These are phyloP conservation scores for Aphaenogaster rudis DNA, from an alignment of 1,140 invertebrate species.

Conservation along the genomic window DNA sequence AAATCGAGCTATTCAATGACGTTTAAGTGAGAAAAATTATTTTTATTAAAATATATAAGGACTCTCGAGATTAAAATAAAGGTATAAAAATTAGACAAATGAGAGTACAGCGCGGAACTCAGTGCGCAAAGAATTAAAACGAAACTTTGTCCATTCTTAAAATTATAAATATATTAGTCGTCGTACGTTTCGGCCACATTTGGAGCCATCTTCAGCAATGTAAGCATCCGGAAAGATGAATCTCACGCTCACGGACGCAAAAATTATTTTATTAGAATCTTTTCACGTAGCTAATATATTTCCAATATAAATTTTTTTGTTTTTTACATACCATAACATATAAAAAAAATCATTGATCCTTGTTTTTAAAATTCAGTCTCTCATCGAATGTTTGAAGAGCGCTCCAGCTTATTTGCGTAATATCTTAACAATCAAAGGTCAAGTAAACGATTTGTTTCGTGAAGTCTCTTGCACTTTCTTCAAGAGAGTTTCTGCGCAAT, in stretches of 20 bases:
- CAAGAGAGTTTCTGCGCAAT: not conserved
- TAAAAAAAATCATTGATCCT: slow-evolving; percentile 1
- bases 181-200: too few relatives aligned
- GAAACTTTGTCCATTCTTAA: too few relatives aligned
- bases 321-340: not conserved
- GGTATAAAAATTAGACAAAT: too few relatives aligned
- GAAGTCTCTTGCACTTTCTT: not conserved
- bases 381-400: not conserved
- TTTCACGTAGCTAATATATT: not conserved
- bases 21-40: slow-evolving; percentile 15
- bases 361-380: not conserved
- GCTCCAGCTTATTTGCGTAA: not conserved
- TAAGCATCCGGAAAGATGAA: too few relatives aligned
- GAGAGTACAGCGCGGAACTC: too few relatives aligned
- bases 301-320: slow-evolving; percentile 1
- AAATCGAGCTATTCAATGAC: not conserved
- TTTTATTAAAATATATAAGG: not conserved
- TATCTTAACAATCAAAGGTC: not conserved
- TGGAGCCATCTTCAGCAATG: too few relatives aligned
- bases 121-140: too few relatives aligned
- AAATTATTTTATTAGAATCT: not conserved
- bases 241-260: too few relatives aligned
- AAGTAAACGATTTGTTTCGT: not conserved
- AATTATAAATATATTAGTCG: too few relatives aligned
- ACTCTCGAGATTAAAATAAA: too few relatives aligned